Evolutionary conservation across 2,888 invertebrate species (phyloP), one percentile per base, ranked within the genome.

Genomic region (Salticus scenicus): DNA sequence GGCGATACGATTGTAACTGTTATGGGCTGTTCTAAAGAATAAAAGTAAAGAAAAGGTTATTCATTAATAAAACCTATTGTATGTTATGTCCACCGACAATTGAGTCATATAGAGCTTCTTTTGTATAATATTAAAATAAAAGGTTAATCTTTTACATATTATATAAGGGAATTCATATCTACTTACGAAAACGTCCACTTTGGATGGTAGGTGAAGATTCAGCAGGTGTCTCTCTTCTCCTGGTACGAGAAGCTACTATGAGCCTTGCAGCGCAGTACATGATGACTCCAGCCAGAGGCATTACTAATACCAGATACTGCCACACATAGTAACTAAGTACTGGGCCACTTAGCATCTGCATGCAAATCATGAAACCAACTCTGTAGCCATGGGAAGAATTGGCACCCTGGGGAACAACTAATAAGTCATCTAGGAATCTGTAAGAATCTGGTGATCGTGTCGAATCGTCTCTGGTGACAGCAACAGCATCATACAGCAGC

Each of bases 361-460:
- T 81, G 71, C 87, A 87, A 17, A 87, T 85, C 87, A 87, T 87
- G 71, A 87, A 87, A 2, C 87, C 87, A 1, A 87, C 87, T 28
- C 85, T 72, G 67, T 87, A 87, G 14, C 87, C 87, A 8, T 83
- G 80, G 1, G 87, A 72, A 0, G 84, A 73, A 33, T 85, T 85
- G 12, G 47, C 64, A 1, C 81, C 83, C 27, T 77, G 87, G 10
- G 74, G 51, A 5, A 83, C 87, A 7, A 82, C 77, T 41, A 87
- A 20, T 41, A 87, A 27, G 47, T 85, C 85, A 41, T 87, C 87
- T 28, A 87, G 78, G 67, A 87, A 87, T 20, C 85, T 63, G 67
- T 83, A 83, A 1, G 79, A 74, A 20, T 82, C 82, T 0, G 86
- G 80, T 30, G 79, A 75, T 31, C 85, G 28, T 1, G 80, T 79